Evolutionary conservation across 2,113 vertebrate genomes (phyloP), one percentile per base, ranked within the genome.

Genomic region (Nymphicus hollandicus): DNA sequence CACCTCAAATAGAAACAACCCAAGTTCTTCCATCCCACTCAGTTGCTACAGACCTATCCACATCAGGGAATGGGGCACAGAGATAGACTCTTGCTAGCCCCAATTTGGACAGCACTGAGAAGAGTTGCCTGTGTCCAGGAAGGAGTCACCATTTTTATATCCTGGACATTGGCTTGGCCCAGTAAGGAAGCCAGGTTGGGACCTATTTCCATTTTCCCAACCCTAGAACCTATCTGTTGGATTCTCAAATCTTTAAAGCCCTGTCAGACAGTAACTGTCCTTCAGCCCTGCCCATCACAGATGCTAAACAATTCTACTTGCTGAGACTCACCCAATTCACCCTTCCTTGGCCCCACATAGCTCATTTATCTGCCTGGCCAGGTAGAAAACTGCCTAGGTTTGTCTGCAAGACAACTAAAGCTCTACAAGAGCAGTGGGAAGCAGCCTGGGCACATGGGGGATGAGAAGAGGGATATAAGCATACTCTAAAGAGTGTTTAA

Each of bases 91-190:
- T 49, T 0, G 0, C 14, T 8, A 14, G 25, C 3, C 22, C 11
- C 17, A 6, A 7, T 43, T 22, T 27, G 35, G 31, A 22, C 39
- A 64, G 37, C 50, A 50, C 35, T 3, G 22, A 25, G n/a, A 46
- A 52, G 37, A 31, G 15, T 11, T 64, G 47, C 39, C 28, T 56
- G 3, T 1, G 17, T 13, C 4, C 33, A 35, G 43, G 14, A 58
- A 18, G 16, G 52, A 39, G n/a, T 17, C 27, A 33, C 7, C 6
- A 5, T 41, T 4, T 28, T 17, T 1, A 2, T 2, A 55, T 0
- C 39, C 39, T 23, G 7, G 33, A 9, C 18, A 29, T 8, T 1
- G 9, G 6, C 10, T 63, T 22, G 29, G 16, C 71, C 68, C 27
- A 5, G 28, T 4, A 13, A 3, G 4, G 66, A 63, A 64, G 5